Percentiles rank a stretch among this genome's conserved stretches.
Conservation (phyloP, 2,113 vertebrate species). For the Anolis sagrei region DNA sequence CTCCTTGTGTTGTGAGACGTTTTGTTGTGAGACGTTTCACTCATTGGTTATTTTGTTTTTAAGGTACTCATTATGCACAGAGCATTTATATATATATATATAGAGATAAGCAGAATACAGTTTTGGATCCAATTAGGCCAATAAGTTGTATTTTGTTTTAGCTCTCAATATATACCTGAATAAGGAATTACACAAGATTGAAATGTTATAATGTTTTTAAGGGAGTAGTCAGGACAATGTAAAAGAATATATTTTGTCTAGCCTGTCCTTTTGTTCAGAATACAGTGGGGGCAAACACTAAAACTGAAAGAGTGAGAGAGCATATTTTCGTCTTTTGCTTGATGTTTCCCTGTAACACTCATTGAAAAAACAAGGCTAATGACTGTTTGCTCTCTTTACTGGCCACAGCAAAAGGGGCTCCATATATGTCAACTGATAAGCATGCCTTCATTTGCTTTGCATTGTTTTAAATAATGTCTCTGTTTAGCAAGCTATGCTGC, state of each 20-base stretch:
- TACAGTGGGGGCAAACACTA: background rate
- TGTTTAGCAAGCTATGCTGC: slow-evolving; percentile 54
- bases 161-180: background rate
- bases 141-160: background rate
- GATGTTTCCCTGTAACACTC: background rate
- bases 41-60: no score
- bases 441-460: slow-evolving; percentile 29
- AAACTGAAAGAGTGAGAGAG: background rate
- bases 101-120: background rate
- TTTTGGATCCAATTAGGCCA: background rate
- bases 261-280: background rate
- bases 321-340: background rate
- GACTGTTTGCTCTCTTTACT: background rate
- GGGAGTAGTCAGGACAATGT: background rate
- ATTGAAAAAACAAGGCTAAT: background rate
- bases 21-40: no score
- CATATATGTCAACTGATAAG: background rate
- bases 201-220: background rate
- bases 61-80: no score
- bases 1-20: no score
- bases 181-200: background rate
- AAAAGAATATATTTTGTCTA: background rate
- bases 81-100: no score
- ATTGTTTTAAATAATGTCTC: slow-evolving; percentile 57
- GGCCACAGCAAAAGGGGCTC: background rate